Evolutionary conservation across 2,888 invertebrate species (phyloP).

Genomic region (Drosophila borborema): DNA sequence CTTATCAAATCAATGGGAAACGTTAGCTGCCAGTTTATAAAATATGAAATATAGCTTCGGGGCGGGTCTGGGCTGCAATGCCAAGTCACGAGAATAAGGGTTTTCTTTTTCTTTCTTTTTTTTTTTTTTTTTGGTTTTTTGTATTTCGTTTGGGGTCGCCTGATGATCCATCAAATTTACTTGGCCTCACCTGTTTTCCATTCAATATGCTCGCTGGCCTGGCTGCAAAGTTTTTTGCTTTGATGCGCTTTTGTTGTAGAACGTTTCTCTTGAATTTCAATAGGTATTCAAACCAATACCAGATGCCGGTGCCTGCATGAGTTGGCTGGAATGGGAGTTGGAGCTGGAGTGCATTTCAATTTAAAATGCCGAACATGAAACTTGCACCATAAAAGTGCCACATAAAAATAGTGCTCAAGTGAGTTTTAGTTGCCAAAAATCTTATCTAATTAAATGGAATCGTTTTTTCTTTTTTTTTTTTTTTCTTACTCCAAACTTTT

Average conservation of each 20-base stretch:
- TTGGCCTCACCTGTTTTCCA: constrained; percentile 61
- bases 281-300: constrained; percentile 38
- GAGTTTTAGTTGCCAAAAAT: constrained; percentile 61
- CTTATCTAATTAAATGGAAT: constrained; percentile 75
- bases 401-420: constrained; percentile 47
- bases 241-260: constrained; percentile 51
- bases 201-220: constrained; percentile 56
- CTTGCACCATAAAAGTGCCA: constrained; percentile 61
- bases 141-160: neutral
- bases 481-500: constrained; percentile 64
- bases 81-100: neutral
- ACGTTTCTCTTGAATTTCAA: constrained; percentile 52
- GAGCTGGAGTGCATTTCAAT: constrained; percentile 32
- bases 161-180: constrained; percentile 70
- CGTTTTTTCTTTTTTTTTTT: constrained; percentile 22
- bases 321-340: constrained; percentile 21
- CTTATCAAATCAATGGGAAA: constrained; percentile 71
- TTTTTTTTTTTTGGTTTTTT: neutral
- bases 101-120: neutral
- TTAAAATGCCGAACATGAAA: constrained; percentile 56
- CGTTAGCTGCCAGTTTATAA: constrained; percentile 67
- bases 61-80: neutral
- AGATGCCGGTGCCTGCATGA: constrained; percentile 52
- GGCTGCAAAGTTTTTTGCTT: constrained; percentile 52
- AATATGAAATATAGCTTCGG: constrained; percentile 61